phyloP scores from a whole-genome alignment of 2,888 invertebrate genomes.

The Phorcus lineatus region DNA sequence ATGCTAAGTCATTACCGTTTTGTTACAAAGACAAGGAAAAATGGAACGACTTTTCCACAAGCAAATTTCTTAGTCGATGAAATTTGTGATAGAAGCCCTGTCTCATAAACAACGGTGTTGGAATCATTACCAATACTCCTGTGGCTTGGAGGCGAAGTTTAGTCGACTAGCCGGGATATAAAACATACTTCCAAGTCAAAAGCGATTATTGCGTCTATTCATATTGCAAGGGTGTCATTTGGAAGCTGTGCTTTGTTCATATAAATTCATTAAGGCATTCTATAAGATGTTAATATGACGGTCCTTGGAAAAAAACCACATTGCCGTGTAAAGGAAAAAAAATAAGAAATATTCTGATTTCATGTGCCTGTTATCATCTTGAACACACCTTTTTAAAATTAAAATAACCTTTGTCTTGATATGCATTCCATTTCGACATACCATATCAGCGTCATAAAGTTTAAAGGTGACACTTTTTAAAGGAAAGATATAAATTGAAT shows the following conservation, averaged over 20 bases:
- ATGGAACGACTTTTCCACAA: not conserved
- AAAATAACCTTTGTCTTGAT: too few relatives aligned
- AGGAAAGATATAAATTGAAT: too few relatives aligned
- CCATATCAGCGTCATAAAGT: too few relatives aligned
- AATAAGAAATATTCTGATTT: too few relatives aligned
- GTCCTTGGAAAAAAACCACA: not conserved
- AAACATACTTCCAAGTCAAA: not conserved
- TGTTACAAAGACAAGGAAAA: not conserved
- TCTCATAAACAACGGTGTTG: not conserved
- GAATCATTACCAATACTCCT: not conserved
- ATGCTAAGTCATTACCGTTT: not conserved
- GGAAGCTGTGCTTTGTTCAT: not conserved
- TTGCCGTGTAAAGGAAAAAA: not conserved
- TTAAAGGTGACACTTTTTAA: too few relatives aligned
- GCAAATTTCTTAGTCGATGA: constrained; percentile 7
- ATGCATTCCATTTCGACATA: too few relatives aligned
- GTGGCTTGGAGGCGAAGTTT: not conserved
- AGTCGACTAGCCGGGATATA: not conserved
- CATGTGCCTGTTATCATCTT: too few relatives aligned
- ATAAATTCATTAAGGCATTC: not conserved
- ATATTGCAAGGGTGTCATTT: not conserved
- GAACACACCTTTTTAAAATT: too few relatives aligned
- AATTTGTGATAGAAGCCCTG: not conserved
- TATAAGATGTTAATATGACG: not conserved
- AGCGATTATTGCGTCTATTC: not conserved